These are phyloP conservation scores for Eristalis tenax DNA, from an alignment of 2,888 invertebrate genomes.

Conservation along the genomic window DNA sequence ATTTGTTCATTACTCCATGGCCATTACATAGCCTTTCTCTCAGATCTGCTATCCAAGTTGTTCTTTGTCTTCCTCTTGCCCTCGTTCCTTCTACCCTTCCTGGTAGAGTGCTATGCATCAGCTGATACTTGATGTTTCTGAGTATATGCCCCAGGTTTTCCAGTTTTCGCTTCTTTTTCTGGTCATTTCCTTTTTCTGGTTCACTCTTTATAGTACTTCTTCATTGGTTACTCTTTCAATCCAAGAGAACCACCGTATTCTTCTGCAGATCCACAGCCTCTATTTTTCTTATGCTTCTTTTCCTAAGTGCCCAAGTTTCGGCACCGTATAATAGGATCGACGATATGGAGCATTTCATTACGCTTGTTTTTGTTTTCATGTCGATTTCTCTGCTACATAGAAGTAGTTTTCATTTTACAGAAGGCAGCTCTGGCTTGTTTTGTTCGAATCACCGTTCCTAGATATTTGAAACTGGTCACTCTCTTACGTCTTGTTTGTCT, in stretches of 20 bases:
- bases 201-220: background rate
- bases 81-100: background rate
- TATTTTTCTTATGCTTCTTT: background rate
- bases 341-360: background rate
- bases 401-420: background rate
- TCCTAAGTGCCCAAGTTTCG: background rate
- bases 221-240: background rate
- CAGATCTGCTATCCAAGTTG: constrained; percentile 11
- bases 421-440: background rate
- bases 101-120: background rate
- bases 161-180: too few species aligned
- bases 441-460: background rate
- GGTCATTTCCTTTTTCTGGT: background rate
- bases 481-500: constrained; percentile 2
- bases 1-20: constrained; percentile 9
- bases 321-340: background rate
- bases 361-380: background rate
- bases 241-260: background rate
- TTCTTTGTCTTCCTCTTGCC: background rate
- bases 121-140: background rate
- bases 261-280: background rate
- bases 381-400: background rate
- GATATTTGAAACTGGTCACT: constrained; percentile 10
- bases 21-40: background rate
- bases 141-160: background rate